phyloP scores from a whole-genome alignment of 2,797 vertebrate species.

The Momotus momota region DNA sequence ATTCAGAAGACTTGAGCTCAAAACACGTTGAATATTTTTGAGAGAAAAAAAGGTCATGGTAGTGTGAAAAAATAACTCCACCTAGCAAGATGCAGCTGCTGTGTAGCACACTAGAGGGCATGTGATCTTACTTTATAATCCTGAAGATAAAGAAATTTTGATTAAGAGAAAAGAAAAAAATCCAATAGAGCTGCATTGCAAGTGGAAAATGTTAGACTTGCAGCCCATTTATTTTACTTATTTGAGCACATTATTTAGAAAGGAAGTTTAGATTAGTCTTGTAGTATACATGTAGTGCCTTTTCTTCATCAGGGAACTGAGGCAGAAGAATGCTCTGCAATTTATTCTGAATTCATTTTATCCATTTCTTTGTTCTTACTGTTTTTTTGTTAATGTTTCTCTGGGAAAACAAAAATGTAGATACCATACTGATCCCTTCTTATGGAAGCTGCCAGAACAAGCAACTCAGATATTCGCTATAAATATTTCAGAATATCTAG shows the following conservation, averaged over 20 bases:
- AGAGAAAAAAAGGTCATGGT: neutral
- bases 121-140: neutral
- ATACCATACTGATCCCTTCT: constrained; percentile 22
- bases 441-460: constrained; percentile 56
- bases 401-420: neutral
- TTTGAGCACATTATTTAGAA: neutral
- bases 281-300: neutral
- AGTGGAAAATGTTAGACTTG: neutral
- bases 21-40: neutral
- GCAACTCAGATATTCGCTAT: constrained; percentile 25
- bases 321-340: neutral
- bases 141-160: neutral
- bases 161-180: neutral
- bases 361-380: neutral
- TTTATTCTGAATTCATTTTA: neutral
- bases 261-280: neutral
- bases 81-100: neutral
- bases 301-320: neutral
- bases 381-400: neutral
- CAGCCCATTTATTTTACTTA: neutral
- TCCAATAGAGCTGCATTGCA: neutral
- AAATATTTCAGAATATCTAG: constrained; percentile 53
- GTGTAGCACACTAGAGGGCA: constrained; percentile 54
- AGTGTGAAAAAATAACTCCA: neutral
- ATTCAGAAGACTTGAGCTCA: neutral